Conservation (phyloP, 30 jellyfish, hydroid and myxozoan genomes). For the Chrysaora quinquecirrha region DNA sequence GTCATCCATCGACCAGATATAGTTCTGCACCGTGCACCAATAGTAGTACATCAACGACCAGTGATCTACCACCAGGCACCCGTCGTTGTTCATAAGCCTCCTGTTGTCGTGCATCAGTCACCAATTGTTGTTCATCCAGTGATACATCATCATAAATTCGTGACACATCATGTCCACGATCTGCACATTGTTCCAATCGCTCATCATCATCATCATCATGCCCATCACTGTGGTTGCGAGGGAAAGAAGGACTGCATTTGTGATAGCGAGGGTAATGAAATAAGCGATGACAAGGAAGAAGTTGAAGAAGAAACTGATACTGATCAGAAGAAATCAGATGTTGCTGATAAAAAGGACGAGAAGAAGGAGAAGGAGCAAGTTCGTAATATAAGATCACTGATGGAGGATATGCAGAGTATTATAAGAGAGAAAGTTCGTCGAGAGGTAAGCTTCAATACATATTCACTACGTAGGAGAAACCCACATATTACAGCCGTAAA, state of each 20-base stretch:
- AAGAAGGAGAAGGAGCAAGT: slow-evolving; percentile 33
- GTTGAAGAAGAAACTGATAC: slow-evolving; percentile 30
- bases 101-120: slow-evolving; percentile 70
- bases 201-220: slow-evolving; percentile 30
- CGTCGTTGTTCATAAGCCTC: slow-evolving; percentile 82
- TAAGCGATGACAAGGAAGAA: slow-evolving; percentile 23
- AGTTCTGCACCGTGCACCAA: slow-evolving; percentile 83
- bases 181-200: slow-evolving; percentile 74
- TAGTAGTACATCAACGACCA: slow-evolving; percentile 81
- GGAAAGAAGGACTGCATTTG: slow-evolving; percentile 91
- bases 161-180: slow-evolving; percentile 90
- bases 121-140: slow-evolving; percentile 88
- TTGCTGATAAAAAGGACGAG: slow-evolving; percentile 38
- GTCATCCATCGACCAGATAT: slow-evolving; percentile 81
- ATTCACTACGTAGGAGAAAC: background rate
- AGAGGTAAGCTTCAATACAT: slow-evolving; percentile 32
- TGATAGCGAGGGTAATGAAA: slow-evolving; percentile 42
- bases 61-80: slow-evolving; percentile 87
- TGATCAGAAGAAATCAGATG: slow-evolving; percentile 29
- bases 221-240: slow-evolving; percentile 66
- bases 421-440: slow-evolving; percentile 64
- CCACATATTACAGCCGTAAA: too few relatives aligned
- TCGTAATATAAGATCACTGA: slow-evolving; percentile 49
- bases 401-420: slow-evolving; percentile 42
- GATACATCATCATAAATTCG: slow-evolving; percentile 76